These are phyloP conservation scores for Eubasilissa regina DNA, from an alignment of 1,140 invertebrate genomes.

Conservation along the genomic window DNA sequence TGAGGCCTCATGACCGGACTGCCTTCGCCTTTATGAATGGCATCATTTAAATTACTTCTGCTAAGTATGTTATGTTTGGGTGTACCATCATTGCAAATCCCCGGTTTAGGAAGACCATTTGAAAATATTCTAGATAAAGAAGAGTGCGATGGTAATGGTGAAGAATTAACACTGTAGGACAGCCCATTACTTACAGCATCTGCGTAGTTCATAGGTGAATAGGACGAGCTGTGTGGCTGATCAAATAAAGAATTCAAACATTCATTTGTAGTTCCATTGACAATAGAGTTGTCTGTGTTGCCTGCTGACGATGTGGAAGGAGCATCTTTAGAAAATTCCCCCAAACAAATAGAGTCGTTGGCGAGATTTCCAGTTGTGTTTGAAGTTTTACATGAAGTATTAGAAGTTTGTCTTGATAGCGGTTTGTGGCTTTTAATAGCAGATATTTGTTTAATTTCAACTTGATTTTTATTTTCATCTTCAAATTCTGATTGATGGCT, in stretches of 20 bases:
- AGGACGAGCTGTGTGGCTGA: slow-evolving; percentile 47
- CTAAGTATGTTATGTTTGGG: slow-evolving; percentile 61
- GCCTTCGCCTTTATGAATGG: slow-evolving; percentile 58
- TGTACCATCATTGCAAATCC: slow-evolving; percentile 62
- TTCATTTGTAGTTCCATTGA: slow-evolving; percentile 35
- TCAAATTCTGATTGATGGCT: slow-evolving; percentile 70
- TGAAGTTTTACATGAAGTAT: slow-evolving; percentile 62
- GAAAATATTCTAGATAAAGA: slow-evolving; percentile 64
- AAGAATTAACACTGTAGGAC: slow-evolving; percentile 29
- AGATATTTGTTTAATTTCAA: slow-evolving; percentile 72
- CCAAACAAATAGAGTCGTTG: slow-evolving; percentile 46
- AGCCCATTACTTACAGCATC: slow-evolving; percentile 38
- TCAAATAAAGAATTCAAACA: slow-evolving; percentile 29
- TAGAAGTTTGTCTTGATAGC: slow-evolving; percentile 72
- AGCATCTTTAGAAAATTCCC: slow-evolving; percentile 36
- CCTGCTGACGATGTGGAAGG: slow-evolving; percentile 10
- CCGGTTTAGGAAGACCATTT: slow-evolving; percentile 62
- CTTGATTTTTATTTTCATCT: slow-evolving; percentile 71
- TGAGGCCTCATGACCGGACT: slow-evolving; percentile 72
- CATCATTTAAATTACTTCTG: slow-evolving; percentile 54
- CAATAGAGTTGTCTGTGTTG: slow-evolving; percentile 9
- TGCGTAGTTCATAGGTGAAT: slow-evolving; percentile 47
- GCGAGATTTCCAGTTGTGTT: slow-evolving; percentile 62
- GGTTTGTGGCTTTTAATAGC: slow-evolving; percentile 74
- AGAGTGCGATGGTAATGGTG: slow-evolving; percentile 62